phyloP scores from a whole-genome alignment of 2,797 vertebrate species.

The Danio choprae region DNA sequence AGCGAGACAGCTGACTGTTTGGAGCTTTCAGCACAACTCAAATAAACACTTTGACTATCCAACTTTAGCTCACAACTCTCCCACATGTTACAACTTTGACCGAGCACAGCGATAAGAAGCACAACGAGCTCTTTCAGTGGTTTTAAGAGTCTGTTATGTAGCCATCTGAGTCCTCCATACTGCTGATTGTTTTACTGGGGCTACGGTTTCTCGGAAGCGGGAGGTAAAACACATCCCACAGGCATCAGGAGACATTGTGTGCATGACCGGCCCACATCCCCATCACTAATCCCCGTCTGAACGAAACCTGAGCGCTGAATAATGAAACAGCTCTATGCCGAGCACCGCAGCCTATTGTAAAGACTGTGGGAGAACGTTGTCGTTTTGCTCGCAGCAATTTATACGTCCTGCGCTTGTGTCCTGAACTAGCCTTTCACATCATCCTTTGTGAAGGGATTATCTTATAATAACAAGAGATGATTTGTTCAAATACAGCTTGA shows the following conservation, averaged over 20 bases:
- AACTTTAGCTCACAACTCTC: constrained; percentile 45
- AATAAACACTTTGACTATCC: constrained; percentile 76
- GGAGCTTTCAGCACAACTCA: constrained; percentile 74
- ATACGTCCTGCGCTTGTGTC: constrained; percentile 51
- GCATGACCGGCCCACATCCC: constrained; percentile 58
- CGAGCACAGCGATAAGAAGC: constrained; percentile 36
- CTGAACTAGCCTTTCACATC: constrained; percentile 55
- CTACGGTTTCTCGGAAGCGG: constrained; percentile 56
- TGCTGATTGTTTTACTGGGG: constrained; percentile 52
- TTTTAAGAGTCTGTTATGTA: constrained; percentile 55
- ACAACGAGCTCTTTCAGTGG: constrained; percentile 43
- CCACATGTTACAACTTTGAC: constrained; percentile 39
- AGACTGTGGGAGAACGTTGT: constrained; percentile 44
- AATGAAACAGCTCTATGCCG: constrained; percentile 56
- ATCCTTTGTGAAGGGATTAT: constrained; percentile 57
- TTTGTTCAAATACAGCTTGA: constrained; percentile 43
- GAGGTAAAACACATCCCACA: constrained; percentile 58
- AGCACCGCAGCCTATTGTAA: constrained; percentile 54
- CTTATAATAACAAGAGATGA: constrained; percentile 47
- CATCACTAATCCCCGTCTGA: constrained; percentile 59
- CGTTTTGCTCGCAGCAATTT: constrained; percentile 52
- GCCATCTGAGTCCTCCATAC: constrained; percentile 35
- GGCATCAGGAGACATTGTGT: constrained; percentile 61
- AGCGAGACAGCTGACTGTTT: constrained; percentile 82
- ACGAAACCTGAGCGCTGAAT: constrained; percentile 61